Percentiles rank a stretch among this genome's conserved stretches.
Conservation (phyloP, 2,113 vertebrate species). For the human region GRCh38 chr14:53492501-53493000, state of each 20-base stretch:
- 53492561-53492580: neutral
- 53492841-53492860: neutral
- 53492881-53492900: neutral
- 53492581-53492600: neutral
- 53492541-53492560: neutral
- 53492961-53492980: neutral
- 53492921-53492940: neutral
- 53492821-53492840: neutral
- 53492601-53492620: neutral
- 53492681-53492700: neutral
- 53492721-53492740: neutral
- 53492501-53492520: neutral
- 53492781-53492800: neutral
- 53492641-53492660: neutral
- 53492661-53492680: neutral
- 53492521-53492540: neutral
- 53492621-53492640: neutral
- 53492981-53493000: neutral
- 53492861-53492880: neutral
- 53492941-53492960: neutral
- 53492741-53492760: neutral
- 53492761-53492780: neutral
- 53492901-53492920: neutral
- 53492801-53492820: neutral
- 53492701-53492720: neutral